phyloP scores from a whole-genome alignment of 2,113 vertebrate genomes.

The Sylvilagus bachmani region DNA sequence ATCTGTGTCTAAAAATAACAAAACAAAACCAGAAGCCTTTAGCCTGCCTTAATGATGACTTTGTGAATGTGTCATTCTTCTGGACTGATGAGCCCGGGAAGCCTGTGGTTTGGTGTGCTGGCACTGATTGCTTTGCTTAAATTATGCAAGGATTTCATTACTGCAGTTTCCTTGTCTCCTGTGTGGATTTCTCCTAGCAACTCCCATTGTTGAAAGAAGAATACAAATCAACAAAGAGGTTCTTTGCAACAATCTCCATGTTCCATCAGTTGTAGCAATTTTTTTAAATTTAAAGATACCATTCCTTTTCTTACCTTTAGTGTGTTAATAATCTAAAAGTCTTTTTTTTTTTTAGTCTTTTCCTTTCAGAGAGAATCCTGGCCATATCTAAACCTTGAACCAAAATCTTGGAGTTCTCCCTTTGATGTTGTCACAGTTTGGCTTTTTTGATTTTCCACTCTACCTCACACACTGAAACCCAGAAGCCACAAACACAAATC shows the following conservation, averaged over 20 bases:
- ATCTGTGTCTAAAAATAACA: not conserved
- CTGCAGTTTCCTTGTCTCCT: not conserved
- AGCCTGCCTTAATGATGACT: not conserved
- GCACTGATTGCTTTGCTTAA: not conserved
- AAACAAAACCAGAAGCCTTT: not conserved
- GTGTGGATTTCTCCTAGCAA: not conserved
- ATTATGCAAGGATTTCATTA: slow-evolving; percentile 5
- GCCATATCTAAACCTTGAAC: not conserved
- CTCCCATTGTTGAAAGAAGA: not conserved
- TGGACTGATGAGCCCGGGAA: not conserved
- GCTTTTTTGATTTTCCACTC: not conserved
- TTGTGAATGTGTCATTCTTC: not conserved
- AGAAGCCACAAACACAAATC: slow-evolving; percentile 8
- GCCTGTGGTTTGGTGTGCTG: not conserved
- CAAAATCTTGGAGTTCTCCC: not conserved
- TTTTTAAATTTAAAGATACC: slow-evolving; percentile 22
- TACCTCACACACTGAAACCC: not conserved
- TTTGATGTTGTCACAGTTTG: slow-evolving; percentile 10
- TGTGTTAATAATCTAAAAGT: slow-evolving; percentile 34
- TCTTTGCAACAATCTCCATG: not conserved
- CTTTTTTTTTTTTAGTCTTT: not conserved
- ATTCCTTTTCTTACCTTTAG: not conserved
- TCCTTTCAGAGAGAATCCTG: not conserved
- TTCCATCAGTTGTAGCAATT: not conserved
- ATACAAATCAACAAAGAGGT: not conserved